These are phyloP conservation scores for Tichodroma muraria DNA, from an alignment of 2,113 vertebrate genomes.

Conservation along the genomic window DNA sequence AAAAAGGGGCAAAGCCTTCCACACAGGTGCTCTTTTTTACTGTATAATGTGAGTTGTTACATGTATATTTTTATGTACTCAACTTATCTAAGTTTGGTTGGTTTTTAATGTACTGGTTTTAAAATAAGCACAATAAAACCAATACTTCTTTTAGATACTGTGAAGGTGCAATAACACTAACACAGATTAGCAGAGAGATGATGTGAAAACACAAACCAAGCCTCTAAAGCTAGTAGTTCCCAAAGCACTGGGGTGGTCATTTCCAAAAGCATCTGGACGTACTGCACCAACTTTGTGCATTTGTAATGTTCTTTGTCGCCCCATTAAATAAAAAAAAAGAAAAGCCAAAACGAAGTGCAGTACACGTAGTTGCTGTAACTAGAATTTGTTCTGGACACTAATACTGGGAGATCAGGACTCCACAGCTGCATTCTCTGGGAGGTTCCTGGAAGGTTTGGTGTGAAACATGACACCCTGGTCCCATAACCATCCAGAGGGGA, in stretches of 20 bases:
- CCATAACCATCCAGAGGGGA: neutral
- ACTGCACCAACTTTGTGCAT: no score
- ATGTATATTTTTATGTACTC: constrained; percentile 22
- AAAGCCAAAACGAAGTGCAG: neutral
- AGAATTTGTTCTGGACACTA: neutral
- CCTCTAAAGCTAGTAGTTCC: neutral
- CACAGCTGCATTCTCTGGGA: neutral
- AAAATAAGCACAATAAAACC: constrained; percentile 48
- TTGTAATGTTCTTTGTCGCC: neutral
- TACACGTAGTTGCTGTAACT: neutral
- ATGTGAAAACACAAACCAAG: neutral
- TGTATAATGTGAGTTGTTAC: constrained; percentile 40
- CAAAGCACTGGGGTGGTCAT: neutral
- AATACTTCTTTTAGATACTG: constrained; percentile 26
- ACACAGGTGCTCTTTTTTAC: constrained; percentile 35
- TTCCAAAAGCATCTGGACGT: neutral
- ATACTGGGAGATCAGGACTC: neutral
- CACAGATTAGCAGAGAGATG: neutral
- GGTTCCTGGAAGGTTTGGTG: neutral
- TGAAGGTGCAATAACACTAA: neutral
- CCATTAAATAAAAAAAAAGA: neutral
- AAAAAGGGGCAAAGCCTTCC: neutral
- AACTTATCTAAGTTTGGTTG: neutral
- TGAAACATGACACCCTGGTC: neutral
- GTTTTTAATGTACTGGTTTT: constrained; percentile 21